phyloP scores from a whole-genome alignment of 2,888 invertebrate species.

The Strigamia crassipes region DNA sequence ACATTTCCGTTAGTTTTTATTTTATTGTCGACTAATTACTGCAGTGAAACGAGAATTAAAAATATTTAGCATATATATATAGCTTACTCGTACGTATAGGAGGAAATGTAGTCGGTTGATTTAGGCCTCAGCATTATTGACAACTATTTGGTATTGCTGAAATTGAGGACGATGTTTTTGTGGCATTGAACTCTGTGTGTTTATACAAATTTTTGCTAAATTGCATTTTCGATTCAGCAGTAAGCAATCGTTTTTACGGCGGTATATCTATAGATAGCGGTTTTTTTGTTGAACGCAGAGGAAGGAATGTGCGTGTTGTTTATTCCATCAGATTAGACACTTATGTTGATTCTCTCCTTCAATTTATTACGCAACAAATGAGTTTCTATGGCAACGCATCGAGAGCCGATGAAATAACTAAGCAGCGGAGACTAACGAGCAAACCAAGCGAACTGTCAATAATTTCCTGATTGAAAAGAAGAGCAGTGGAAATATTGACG shows the following conservation, averaged over 20 bases:
- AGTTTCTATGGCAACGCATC: neutral
- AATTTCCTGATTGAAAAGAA: slow-evolving; percentile 30
- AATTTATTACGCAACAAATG: slow-evolving; percentile 30
- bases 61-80: neutral
- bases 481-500: slow-evolving; percentile 26
- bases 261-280: neutral
- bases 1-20: too few species aligned
- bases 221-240: neutral
- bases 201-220: neutral
- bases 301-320: slow-evolving; percentile 2
- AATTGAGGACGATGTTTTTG: slow-evolving; percentile 22
- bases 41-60: neutral
- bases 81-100: too few species aligned
- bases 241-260: neutral
- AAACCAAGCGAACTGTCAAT: slow-evolving; percentile 26
- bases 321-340: slow-evolving; percentile 26
- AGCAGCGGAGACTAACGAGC: neutral
- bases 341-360: slow-evolving; percentile 12
- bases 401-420: slow-evolving; percentile 1
- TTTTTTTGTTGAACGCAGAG: neutral
- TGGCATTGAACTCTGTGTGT: neutral
- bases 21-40: too few species aligned
- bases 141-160: neutral
- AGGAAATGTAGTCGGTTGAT: neutral
- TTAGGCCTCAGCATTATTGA: neutral